Evolutionary conservation across 2,888 invertebrate genomes (phyloP).

Genomic region (Osmoderma eremita): DNA sequence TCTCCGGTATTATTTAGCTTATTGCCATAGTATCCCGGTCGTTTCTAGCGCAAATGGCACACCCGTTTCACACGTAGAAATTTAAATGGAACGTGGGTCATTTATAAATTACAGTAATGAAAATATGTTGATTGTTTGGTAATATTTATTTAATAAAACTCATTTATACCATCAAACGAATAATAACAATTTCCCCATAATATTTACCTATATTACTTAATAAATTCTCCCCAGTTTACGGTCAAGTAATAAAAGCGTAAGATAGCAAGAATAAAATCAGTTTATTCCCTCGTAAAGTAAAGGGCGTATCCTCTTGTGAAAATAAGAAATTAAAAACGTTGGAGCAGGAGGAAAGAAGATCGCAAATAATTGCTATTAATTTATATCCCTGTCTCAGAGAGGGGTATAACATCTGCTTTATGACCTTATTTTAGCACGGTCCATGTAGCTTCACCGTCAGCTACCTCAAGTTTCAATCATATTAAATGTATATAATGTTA

Average conservation of each 20-base stretch:
- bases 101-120: too few species aligned
- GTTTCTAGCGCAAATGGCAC: conserved; percentile 2
- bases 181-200: conserved; percentile 2
- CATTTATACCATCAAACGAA: neutral
- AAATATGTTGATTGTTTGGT: too few species aligned
- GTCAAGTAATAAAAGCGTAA: conserved; percentile 16
- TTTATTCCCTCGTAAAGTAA: conserved; percentile 26
- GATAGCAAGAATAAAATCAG: conserved; percentile 20
- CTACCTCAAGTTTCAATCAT: conserved; percentile 13
- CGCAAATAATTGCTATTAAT: conserved; percentile 30
- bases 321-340: conserved; percentile 33
- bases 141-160: too few species aligned
- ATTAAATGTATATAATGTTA: conserved; percentile 30
- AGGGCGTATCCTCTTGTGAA: conserved; percentile 18
- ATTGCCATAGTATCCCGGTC: neutral
- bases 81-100: too few species aligned
- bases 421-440: conserved; percentile 17
- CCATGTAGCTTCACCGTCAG: conserved; percentile 14
- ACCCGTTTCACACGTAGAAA: too few species aligned
- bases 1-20: conserved; percentile 13
- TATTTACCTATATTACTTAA: neutral
- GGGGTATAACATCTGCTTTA: conserved; percentile 25
- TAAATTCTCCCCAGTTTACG: conserved; percentile 14
- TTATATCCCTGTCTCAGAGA: conserved; percentile 16
- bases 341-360: conserved; percentile 10